phyloP scores from a whole-genome alignment of 2,888 invertebrate genomes.

The Eucera pruinosa region DNA sequence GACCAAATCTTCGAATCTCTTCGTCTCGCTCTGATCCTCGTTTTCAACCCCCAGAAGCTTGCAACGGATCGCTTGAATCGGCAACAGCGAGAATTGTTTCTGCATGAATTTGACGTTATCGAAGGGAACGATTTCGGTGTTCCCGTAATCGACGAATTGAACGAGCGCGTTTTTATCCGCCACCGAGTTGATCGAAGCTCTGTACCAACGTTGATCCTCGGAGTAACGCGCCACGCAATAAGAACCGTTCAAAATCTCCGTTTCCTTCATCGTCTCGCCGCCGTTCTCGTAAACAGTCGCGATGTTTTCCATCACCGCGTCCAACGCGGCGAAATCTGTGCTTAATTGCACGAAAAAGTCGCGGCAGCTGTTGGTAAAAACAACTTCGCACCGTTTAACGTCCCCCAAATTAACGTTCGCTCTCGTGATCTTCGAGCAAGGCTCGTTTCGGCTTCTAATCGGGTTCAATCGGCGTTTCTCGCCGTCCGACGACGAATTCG shows the following conservation, averaged over 20 bases:
- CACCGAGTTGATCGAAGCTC: slow-evolving; percentile 86
- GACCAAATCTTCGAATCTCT: slow-evolving; percentile 66
- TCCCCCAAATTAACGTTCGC: too few relatives aligned
- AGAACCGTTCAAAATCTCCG: slow-evolving; percentile 62
- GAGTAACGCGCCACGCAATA: slow-evolving; percentile 81
- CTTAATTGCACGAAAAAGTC: slow-evolving; percentile 80
- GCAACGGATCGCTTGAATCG: slow-evolving; percentile 82
- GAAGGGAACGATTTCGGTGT: slow-evolving; percentile 86
- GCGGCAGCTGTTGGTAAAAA: slow-evolving; percentile 71
- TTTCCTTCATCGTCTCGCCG: slow-evolving; percentile 69
- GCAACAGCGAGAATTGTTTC: slow-evolving; percentile 76
- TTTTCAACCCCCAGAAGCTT: slow-evolving; percentile 76
- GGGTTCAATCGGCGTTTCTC: slow-evolving; percentile 9
- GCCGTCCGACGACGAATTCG: neutral
- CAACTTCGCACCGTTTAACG: slow-evolving; percentile 78
- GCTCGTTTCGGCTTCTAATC: neutral
- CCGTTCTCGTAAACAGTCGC: slow-evolving; percentile 70
- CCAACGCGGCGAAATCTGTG: slow-evolving; percentile 74
- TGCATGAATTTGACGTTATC: slow-evolving; percentile 84
- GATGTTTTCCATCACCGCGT: slow-evolving; percentile 76
- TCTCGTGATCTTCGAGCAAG: too few relatives aligned
- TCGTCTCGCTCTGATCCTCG: slow-evolving; percentile 60
- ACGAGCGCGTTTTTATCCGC: slow-evolving; percentile 85
- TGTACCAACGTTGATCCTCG: slow-evolving; percentile 89
- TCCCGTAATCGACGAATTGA: slow-evolving; percentile 90